Conservation (phyloP, 2,888 invertebrate species). For the Hoplodrina blanda region DNA sequence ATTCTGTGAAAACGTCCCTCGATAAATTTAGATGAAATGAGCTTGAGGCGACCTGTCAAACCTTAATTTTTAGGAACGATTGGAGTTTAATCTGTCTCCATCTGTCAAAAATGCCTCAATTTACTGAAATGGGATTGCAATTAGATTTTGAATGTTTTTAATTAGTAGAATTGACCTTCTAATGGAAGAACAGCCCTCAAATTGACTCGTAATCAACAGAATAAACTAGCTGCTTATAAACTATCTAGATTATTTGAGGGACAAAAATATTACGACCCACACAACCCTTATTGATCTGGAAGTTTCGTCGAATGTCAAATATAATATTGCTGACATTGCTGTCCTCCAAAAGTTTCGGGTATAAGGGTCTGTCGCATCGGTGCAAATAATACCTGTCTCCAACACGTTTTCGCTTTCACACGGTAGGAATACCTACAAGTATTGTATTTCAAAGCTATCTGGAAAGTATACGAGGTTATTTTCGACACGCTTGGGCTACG, state of each 20-base stretch:
- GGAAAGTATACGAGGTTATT: conserved; percentile 24
- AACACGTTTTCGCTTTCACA: conserved; percentile 9
- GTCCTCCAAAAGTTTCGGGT: background rate
- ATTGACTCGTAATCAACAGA: background rate
- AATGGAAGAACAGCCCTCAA: too few species aligned
- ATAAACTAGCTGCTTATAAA: background rate
- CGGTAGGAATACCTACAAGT: background rate
- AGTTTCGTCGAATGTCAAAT: conserved; percentile 39
- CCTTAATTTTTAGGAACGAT: too few species aligned
- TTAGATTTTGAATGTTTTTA: too few species aligned
- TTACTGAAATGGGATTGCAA: too few species aligned
- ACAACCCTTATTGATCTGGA: conserved; percentile 35
- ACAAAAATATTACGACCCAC: conserved; percentile 6
- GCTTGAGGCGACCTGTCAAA: too few species aligned
- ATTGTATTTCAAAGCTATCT: conserved; percentile 24
- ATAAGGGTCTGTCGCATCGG: background rate
- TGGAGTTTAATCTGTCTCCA: too few species aligned
- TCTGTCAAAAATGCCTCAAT: too few species aligned
- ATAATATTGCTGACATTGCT: conserved; percentile 2
- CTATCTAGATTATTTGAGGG: background rate
- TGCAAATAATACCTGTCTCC: conserved; percentile 31
- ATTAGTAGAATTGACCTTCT: too few species aligned
- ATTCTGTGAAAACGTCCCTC: too few species aligned
- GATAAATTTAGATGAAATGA: too few species aligned
- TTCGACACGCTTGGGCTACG: background rate